Base-by-base conservation (phyloP, 2,888 invertebrate species). In the Drosophila emarginata region DNA sequence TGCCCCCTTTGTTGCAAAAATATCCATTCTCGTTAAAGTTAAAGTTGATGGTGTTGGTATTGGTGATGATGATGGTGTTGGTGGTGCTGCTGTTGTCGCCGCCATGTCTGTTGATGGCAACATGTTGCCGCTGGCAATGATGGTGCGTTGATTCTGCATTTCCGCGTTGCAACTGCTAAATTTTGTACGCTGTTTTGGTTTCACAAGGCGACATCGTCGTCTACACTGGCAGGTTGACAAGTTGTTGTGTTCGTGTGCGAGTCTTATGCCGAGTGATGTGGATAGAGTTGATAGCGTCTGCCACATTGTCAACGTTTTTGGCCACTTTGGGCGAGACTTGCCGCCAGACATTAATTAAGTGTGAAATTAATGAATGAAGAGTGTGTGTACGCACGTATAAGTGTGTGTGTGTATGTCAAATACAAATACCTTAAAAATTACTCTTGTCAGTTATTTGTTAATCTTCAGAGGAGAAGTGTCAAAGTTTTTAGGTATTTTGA, bases 331-430 rank as follows among this genome's bases (percentile, higher is more conserved):
- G 18, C 53, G 58, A 26, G 68, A 77, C 87, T 80, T 67, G 77
- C 74, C 68, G 76, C 70, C 76, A 83, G 89, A 89, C 89, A 89
- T 89, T 89, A 89, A 89, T 89, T 89, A 88, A 87, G 89, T 89
- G 84, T 77, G 80, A 82, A 85, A 80, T 81, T 79, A 83, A 76
- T 79, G 77, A 21, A 45, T 45, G 45, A 21, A 15, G 40, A 45
- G 40, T 32, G 32, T 32, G 11, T 2, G 32, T 32, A 1, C 6
- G 6, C 6, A 6, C 5, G 28, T 28, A 6, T 28, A 5, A 5
- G 32, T 32, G 32, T 1, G 32, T 11, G 32, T 11, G 32, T 11
- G 32, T 28, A 2, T 14, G 7, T 15, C 5, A 18, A 45, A 18
- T 15, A 45, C 45, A 9, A 18, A 18, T 1, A 45, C 18, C 45